Percentiles rank a stretch among this genome's conserved stretches.
These are phyloP conservation scores for Eudyptes chrysolophus DNA, from an alignment of 2,113 vertebrate genomes.

Conservation along the genomic window DNA sequence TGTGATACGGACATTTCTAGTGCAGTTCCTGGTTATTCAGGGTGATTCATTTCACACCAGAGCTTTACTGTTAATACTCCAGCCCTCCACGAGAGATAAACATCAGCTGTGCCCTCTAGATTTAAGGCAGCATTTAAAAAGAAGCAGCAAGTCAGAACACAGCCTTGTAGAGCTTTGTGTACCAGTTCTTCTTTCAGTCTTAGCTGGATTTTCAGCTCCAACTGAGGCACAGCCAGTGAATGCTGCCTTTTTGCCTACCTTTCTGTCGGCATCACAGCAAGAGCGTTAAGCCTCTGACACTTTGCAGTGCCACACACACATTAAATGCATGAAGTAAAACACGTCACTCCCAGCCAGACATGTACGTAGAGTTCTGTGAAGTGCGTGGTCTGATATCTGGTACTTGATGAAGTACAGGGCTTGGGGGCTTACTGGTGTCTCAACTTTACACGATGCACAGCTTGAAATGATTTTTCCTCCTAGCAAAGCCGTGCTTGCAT, in stretches of 20 bases:
- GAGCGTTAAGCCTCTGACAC: not conserved
- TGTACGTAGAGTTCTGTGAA: rapidly evolving
- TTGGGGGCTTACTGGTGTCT: not conserved
- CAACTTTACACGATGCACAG: not conserved
- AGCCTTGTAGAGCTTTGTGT: not conserved
- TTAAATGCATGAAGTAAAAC: not conserved
- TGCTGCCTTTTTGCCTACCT: not conserved
- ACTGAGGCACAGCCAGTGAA: not conserved
- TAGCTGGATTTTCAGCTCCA: not conserved
- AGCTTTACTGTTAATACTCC: not conserved
- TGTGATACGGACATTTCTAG: not conserved
- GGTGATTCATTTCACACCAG: not conserved
- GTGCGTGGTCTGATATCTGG: not conserved
- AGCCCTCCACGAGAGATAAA: not conserved
- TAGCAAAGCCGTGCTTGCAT: not conserved
- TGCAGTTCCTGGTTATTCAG: not conserved
- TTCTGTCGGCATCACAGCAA: not conserved
- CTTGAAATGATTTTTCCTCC: not conserved
- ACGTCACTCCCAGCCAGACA: not conserved
- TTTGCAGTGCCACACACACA: not conserved
- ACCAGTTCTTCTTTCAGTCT: not conserved
- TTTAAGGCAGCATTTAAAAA: not conserved
- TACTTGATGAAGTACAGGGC: not conserved
- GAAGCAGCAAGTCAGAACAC: not conserved
- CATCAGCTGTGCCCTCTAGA: not conserved